A percentile compares a stretch with the other conserved stretches of the same genome.
Conservation (phyloP, 2,113 vertebrate genomes). For the Casuarius casuarius region DNA sequence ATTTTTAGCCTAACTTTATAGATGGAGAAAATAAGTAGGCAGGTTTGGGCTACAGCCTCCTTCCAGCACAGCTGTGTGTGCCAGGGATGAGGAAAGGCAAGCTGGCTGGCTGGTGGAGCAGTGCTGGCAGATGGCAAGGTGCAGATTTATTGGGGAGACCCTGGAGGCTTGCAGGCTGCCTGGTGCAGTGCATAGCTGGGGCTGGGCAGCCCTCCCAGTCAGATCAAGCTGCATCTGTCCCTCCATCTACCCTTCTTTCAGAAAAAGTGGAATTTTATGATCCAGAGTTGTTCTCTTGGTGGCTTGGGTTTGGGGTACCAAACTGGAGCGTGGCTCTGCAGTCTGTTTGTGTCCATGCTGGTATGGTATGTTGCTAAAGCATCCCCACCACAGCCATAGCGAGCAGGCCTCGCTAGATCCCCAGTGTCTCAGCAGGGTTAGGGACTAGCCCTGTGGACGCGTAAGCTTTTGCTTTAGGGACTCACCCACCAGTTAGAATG, state of each 20-base stretch:
- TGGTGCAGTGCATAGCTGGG: background rate
- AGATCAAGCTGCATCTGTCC: background rate
- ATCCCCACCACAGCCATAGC: accelerated
- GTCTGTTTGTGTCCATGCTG: background rate
- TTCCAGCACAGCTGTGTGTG: background rate
- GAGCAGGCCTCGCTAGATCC: background rate
- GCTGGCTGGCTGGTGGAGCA: background rate
- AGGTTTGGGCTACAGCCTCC: background rate
- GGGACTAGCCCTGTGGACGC: background rate
- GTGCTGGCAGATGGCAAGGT: background rate
- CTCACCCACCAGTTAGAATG: constrained; percentile 24
- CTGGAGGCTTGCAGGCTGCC: background rate
- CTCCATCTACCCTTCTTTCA: background rate
- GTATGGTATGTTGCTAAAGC: background rate
- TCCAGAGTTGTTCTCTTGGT: background rate
- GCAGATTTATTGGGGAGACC: background rate
- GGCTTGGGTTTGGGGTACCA: background rate
- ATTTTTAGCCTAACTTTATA: background rate
- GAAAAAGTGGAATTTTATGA: background rate
- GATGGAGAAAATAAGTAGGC: background rate
- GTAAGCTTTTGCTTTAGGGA: background rate
- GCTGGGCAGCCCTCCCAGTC: background rate
- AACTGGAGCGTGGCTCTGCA: background rate
- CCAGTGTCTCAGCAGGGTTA: background rate
- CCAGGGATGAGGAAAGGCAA: background rate